Percentiles rank a stretch among this genome's conserved stretches.
Evolutionary conservation across 2,113 vertebrate genomes (phyloP).

Genomic region (Suricata suricatta): DNA sequence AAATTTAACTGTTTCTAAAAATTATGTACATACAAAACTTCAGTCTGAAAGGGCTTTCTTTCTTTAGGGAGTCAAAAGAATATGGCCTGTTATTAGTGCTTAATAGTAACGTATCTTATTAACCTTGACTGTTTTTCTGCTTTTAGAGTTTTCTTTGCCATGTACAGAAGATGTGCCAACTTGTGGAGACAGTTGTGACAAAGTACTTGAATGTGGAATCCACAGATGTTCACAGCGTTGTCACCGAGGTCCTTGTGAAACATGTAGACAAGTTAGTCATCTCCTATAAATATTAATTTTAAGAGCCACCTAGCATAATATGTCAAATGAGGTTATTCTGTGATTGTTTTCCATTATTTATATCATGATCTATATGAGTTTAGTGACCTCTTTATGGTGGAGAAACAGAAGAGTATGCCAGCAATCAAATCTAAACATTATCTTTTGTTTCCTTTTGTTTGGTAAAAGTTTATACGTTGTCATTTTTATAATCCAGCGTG

Average conservation of each 20-base stretch:
- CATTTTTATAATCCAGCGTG: not conserved
- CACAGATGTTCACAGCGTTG: constrained; percentile 97
- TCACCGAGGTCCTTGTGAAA: constrained; percentile 95
- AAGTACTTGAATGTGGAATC: constrained; percentile 91
- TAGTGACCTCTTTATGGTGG: not conserved
- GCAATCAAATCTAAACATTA: not conserved
- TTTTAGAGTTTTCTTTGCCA: constrained; percentile 91
- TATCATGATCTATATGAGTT: not conserved
- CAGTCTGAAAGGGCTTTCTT: not conserved
- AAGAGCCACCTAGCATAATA: not conserved
- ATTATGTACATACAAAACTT: not conserved
- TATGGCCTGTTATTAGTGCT: not conserved
- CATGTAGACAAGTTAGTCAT: constrained; percentile 93
- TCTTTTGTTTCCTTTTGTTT: constrained; percentile 13
- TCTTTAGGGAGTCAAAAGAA: constrained; percentile 6
- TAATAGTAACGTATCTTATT: constrained; percentile 7
- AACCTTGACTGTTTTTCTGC: constrained; percentile 50
- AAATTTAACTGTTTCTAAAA: not conserved
- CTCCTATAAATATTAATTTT: not conserved
- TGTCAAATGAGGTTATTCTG: not conserved
- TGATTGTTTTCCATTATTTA: constrained; percentile 18
- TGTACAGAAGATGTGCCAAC: constrained; percentile 96
- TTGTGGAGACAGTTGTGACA: constrained; percentile 97
- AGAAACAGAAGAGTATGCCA: not conserved
- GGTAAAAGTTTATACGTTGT: constrained; percentile 9